Conservation (phyloP, 2,888 invertebrate species). For the Rhyacophila evoluta region DNA sequence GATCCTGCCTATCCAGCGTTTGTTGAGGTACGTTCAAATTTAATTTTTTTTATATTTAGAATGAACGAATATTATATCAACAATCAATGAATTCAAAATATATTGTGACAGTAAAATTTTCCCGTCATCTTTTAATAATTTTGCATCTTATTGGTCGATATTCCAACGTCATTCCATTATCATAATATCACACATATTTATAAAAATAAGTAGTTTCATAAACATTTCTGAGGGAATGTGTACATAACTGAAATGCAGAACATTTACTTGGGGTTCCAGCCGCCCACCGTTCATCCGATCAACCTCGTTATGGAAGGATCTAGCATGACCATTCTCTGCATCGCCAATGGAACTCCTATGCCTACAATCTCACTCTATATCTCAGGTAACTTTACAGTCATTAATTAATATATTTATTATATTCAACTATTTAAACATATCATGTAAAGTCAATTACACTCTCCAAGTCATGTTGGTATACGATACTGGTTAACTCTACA, state of each 20-base stretch:
- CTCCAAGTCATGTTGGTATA: no score
- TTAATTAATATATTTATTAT: background rate
- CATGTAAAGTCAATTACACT: no score
- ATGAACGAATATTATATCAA: no score
- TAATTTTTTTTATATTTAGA: no score
- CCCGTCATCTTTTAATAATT: no score
- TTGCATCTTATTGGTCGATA: no score
- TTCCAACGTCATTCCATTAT: no score
- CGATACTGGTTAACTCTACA: no score
- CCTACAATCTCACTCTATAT: constrained; percentile 88
- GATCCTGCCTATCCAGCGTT: constrained; percentile 89
- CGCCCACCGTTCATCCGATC: constrained; percentile 86
- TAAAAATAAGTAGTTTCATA: background rate
- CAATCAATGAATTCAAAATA: no score
- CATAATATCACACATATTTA: no score
- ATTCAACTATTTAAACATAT: no score
- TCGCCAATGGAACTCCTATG: constrained; percentile 87
- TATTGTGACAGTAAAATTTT: no score
- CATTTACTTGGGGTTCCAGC: constrained; percentile 65
- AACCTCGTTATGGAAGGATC: constrained; percentile 87
- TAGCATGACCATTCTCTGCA: constrained; percentile 87
- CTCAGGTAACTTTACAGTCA: constrained; percentile 69
- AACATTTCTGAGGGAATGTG: background rate
- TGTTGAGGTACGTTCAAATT: constrained; percentile 75
- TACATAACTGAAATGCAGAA: constrained; percentile 28